These are phyloP conservation scores for Larimichthys polyactis DNA, from an alignment of 2,113 vertebrate species.

Conservation along the genomic window DNA sequence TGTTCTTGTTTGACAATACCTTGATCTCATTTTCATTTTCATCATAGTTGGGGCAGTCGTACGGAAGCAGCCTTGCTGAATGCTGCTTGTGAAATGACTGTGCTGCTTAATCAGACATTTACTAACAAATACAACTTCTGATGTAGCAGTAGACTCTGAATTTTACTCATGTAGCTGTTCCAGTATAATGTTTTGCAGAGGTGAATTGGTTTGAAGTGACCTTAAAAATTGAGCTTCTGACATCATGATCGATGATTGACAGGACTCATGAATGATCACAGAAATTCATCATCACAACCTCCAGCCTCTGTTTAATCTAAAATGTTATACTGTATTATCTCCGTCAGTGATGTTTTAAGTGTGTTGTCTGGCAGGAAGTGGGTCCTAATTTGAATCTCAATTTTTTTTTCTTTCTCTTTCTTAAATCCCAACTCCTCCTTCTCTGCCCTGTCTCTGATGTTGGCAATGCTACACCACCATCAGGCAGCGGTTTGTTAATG, in stretches of 20 bases:
- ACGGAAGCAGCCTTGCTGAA: slow-evolving; percentile 50
- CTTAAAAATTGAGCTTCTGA: background rate
- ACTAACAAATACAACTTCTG: slow-evolving; percentile 8
- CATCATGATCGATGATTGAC: background rate
- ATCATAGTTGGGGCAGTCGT: slow-evolving; percentile 28
- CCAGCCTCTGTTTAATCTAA: slow-evolving; percentile 30
- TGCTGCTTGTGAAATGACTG: slow-evolving; percentile 55
- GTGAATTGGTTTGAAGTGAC: slow-evolving; percentile 12
- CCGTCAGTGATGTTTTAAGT: slow-evolving; percentile 56
- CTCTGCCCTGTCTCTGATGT: slow-evolving; percentile 83
- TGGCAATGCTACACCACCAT: slow-evolving; percentile 84
- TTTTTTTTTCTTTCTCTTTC: slow-evolving; percentile 74
- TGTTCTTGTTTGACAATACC: background rate
- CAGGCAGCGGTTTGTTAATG: slow-evolving; percentile 94
- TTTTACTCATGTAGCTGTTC: slow-evolving; percentile 7
- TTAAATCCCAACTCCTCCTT: slow-evolving; percentile 70
- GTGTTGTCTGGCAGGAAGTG: slow-evolving; percentile 50
- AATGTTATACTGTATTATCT: slow-evolving; percentile 66
- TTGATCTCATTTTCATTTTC: background rate
- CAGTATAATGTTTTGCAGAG: slow-evolving; percentile 69
- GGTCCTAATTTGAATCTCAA: slow-evolving; percentile 72
- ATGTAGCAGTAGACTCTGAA: slow-evolving; percentile 11
- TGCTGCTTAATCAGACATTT: slow-evolving; percentile 21
- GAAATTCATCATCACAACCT: slow-evolving; percentile 7
- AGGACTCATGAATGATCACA: background rate